Base-by-base conservation (phyloP, 1,140 invertebrate species). In the Dreissena rostriformis region DNA sequence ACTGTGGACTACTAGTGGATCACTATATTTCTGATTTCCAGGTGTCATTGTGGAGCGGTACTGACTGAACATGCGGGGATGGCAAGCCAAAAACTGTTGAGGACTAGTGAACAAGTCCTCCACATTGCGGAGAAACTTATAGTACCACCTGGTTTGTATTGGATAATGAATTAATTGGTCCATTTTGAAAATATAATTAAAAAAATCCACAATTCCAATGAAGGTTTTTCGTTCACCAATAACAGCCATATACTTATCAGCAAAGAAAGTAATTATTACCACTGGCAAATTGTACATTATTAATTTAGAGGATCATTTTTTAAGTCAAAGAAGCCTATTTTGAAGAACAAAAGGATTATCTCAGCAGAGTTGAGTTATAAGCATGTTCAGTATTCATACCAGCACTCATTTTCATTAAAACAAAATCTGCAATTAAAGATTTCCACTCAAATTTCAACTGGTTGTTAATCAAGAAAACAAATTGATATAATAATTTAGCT, bases 21-120 rank as follows among this genome's bases (percentile, higher is more conserved):
- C 24, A 17, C 17, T 53, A 39, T 67, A 61, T 14, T 28, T 67
- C 29, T 14, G 24, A 17, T 61, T 71, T 80, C 6, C 52, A 91
- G 90, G 73, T 91, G 88, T 75, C 82, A 89, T 52, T 90, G 88
- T 89, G 88, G 88, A 49, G 87, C 86, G 51, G 63, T 86, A 66
- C 75, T 90, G 14, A 81, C 66, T 28, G 74, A 73, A 15, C 88
- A 89, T 81, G 85, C 73, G 63, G 85, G 81, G 61, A 29, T 70
- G 26, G 28, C 51, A 52, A 7, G 26, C n/a, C 73, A 74, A 79
- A 28, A 24, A 55, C 10, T 8, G n/a, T 10, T 52, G n/a, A 66
- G 17, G 63, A 55, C 17, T 39, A 70, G 61, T 75, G 29, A 65
- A 76, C 39, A 26, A 49, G 52, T 52, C 73, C 65, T 28, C 65